These are phyloP conservation scores for Solen grandis DNA, from an alignment of 1,140 invertebrate genomes.

Conservation along the genomic window DNA sequence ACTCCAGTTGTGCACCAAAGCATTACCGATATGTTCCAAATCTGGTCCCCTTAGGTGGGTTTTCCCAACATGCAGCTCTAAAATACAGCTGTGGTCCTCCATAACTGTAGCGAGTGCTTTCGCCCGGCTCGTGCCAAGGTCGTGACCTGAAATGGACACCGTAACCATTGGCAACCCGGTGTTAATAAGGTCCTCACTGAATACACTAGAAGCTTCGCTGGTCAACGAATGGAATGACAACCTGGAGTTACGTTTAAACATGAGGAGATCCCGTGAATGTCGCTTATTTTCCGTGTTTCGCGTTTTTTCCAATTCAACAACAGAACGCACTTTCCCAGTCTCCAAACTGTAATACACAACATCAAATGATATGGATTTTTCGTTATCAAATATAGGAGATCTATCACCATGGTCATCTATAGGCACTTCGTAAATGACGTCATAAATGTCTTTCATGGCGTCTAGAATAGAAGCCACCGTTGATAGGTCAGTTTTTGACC, in stretches of 20 bases:
- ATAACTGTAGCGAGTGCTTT: conserved; percentile 66
- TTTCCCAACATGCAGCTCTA: conserved; percentile 74
- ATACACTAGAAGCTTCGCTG: conserved; percentile 53
- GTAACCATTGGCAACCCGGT: conserved; percentile 70
- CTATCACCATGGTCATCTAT: conserved; percentile 46
- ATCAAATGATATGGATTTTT: conserved; percentile 74
- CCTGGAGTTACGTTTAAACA: conserved; percentile 67
- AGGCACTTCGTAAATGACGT: conserved; percentile 70
- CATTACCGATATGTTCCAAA: conserved; percentile 63
- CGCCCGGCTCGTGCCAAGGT: conserved; percentile 64
- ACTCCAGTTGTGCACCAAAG: conserved; percentile 63
- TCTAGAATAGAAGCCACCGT: conserved; percentile 68
- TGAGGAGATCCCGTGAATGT: conserved; percentile 63
- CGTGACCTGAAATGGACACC: conserved; percentile 72
- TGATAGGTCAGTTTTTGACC: conserved; percentile 54
- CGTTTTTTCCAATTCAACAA: conserved; percentile 73
- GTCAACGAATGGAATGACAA: conserved; percentile 55
- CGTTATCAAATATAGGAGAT: conserved; percentile 66
- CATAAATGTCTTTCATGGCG: conserved; percentile 71
- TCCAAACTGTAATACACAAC: conserved; percentile 72
- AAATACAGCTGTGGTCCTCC: conserved; percentile 67
- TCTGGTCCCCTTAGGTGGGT: conserved; percentile 71
- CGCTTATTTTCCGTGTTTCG: conserved; percentile 61
- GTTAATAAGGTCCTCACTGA: conserved; percentile 56
- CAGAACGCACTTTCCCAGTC: conserved; percentile 67